Evolutionary conservation across 1,140 invertebrate species (phyloP).

Genomic region (Saxidomus purpurata): DNA sequence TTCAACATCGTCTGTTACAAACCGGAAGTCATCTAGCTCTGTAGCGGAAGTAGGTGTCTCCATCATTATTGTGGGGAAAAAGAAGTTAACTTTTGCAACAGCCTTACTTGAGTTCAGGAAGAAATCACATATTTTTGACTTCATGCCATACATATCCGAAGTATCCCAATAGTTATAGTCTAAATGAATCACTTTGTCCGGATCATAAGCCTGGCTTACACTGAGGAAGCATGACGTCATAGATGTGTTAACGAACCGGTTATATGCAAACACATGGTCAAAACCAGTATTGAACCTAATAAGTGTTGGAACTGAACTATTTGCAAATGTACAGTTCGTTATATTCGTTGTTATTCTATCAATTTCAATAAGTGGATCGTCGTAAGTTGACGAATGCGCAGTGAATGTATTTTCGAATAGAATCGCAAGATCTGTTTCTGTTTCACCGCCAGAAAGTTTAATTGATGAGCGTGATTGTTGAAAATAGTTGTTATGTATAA

Average conservation of each 20-base stretch:
- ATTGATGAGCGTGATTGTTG: not conserved
- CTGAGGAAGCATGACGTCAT: not conserved
- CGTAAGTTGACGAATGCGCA: not conserved
- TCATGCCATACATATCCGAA: not conserved
- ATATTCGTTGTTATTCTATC: not conserved
- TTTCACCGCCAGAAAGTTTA: not conserved
- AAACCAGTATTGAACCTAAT: not conserved
- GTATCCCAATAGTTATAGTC: slow-evolving; percentile 24
- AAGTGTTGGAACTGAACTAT: not conserved
- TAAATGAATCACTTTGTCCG: not conserved
- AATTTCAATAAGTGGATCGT: not conserved
- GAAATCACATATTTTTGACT: slow-evolving; percentile 27
- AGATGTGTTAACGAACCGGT: slow-evolving; percentile 7
- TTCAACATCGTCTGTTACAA: not conserved
- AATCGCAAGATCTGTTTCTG: not conserved
- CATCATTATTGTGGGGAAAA: not conserved
- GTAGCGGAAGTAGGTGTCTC: not conserved
- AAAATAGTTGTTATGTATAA: not conserved
- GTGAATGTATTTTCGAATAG: not conserved
- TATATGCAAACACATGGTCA: not conserved
- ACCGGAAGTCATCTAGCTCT: not conserved
- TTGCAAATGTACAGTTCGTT: not conserved
- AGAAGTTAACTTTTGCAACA: not conserved
- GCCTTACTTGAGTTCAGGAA: slow-evolving; percentile 2
- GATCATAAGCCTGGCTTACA: not conserved